These are phyloP conservation scores for Drosophila rufa DNA, from an alignment of 1,140 invertebrate species.

Conservation along the genomic window DNA sequence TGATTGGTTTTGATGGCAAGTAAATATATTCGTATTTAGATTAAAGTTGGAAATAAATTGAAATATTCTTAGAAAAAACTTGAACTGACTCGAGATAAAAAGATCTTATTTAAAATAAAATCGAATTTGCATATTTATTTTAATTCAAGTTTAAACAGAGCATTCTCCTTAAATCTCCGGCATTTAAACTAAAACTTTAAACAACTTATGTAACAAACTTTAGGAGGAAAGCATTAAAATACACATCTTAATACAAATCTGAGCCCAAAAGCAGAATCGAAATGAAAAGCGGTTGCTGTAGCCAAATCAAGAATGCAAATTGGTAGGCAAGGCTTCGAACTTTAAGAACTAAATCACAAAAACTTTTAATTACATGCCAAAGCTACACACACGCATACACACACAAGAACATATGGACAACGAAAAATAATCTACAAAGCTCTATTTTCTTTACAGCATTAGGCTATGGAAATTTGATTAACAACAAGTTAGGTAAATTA, in stretches of 20 bases:
- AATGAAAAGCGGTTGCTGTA: neutral
- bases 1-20: constrained; percentile 3
- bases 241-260: neutral
- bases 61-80: neutral
- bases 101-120: too few relatives aligned
- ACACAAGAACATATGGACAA: constrained; percentile 12
- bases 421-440: constrained; percentile 14
- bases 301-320: constrained; percentile 22
- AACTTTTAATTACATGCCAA: constrained; percentile 38
- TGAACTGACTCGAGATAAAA: neutral
- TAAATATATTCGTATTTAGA: neutral
- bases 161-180: neutral
- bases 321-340: neutral
- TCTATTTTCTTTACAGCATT: neutral
- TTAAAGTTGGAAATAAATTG: neutral
- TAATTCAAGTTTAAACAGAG: neutral
- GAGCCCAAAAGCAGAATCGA: neutral
- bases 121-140: neutral
- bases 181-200: neutral
- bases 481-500: constrained; percentile 2
- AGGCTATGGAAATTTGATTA: neutral
- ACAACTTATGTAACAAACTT: neutral
- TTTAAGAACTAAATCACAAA: constrained; percentile 3
- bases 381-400: constrained; percentile 25
- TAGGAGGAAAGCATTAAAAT: neutral